Percentiles rank a stretch among this genome's conserved stretches.
Conservation (phyloP, 2,113 vertebrate genomes). For the Chionomys nivalis region DNA sequence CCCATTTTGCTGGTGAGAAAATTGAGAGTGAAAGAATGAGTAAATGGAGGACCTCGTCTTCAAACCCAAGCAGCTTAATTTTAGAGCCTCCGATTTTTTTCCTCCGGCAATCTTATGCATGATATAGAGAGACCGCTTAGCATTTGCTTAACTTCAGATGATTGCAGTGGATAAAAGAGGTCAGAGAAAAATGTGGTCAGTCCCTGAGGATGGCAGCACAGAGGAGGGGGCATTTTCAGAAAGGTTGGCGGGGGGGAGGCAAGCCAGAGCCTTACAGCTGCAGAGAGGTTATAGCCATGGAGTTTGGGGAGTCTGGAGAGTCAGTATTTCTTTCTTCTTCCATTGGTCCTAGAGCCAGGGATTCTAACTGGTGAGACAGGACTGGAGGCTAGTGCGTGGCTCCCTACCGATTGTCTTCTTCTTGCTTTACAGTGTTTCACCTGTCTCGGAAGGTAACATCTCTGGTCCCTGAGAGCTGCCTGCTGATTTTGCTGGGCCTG, state of each 20-base stretch:
- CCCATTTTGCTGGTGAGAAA: conserved; percentile 50
- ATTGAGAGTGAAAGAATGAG: conserved; percentile 32
- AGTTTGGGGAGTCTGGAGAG: not conserved
- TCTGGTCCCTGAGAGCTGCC: conserved; percentile 95
- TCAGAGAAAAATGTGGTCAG: conserved; percentile 20
- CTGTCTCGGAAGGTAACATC: conserved; percentile 95
- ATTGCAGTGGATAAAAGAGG: not conserved
- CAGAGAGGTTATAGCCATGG: not conserved
- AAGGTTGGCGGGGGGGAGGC: not conserved
- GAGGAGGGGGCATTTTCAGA: conserved; percentile 28
- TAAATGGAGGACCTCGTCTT: conserved; percentile 44
- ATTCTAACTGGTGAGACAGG: not conserved
- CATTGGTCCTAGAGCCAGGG: not conserved
- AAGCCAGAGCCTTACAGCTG: not conserved
- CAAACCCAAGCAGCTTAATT: conserved; percentile 42
- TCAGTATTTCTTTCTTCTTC: conserved; percentile 22
- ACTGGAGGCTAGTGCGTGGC: not conserved
- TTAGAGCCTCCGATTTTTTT: conserved; percentile 38
- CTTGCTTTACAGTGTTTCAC: conserved; percentile 92
- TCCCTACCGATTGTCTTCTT: not conserved
- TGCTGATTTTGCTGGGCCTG: conserved; percentile 96
- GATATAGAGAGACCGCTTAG: not conserved
- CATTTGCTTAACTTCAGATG: conserved; percentile 52
- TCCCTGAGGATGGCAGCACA: conserved; percentile 27
- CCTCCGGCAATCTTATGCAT: not conserved